phyloP scores from a whole-genome alignment of 1,140 invertebrate species.

The Luehdorfia chinensis region DNA sequence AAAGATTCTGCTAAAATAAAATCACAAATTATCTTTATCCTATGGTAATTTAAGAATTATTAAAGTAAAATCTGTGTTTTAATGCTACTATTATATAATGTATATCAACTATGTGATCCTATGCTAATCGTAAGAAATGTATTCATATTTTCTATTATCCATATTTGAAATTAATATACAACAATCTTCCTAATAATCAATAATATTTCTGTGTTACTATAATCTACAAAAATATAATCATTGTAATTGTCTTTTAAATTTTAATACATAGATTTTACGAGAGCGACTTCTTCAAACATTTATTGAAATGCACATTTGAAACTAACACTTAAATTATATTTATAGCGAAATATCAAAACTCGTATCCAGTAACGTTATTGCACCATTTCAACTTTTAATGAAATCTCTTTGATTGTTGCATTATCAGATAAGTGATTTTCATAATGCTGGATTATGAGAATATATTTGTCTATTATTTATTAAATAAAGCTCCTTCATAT shows the following conservation, averaged over 20 bases:
- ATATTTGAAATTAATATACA: slow-evolving; percentile 63
- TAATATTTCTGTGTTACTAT: slow-evolving; percentile 53
- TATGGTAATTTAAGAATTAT: too few relatives aligned
- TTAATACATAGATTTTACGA: slow-evolving; percentile 11
- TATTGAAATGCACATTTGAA: slow-evolving; percentile 50
- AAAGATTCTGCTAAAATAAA: too few relatives aligned
- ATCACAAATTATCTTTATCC: too few relatives aligned
- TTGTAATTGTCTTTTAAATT: slow-evolving; percentile 19
- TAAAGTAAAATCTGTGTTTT: too few relatives aligned
- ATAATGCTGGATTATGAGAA: slow-evolving; percentile 38
- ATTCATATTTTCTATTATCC: slow-evolving; percentile 74
- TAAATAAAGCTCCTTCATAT: slow-evolving; percentile 74
- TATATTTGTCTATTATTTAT: slow-evolving; percentile 63
- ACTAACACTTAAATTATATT: slow-evolving; percentile 35
- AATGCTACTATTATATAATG: slow-evolving; percentile 16
- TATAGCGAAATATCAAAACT: slow-evolving; percentile 42
- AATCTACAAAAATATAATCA: slow-evolving; percentile 26
- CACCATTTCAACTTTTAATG: slow-evolving; percentile 54
- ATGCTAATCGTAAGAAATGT: slow-evolving; percentile 67
- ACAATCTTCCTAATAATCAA: slow-evolving; percentile 60
- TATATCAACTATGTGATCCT: slow-evolving; percentile 64
- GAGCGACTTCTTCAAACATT: slow-evolving; percentile 51
- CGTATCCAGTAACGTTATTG: slow-evolving; percentile 55
- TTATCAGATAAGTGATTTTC: slow-evolving; percentile 29
- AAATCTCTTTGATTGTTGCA: slow-evolving; percentile 25